phyloP scores from a whole-genome alignment of 2,797 vertebrate genomes.

The Muscicapa striata region DNA sequence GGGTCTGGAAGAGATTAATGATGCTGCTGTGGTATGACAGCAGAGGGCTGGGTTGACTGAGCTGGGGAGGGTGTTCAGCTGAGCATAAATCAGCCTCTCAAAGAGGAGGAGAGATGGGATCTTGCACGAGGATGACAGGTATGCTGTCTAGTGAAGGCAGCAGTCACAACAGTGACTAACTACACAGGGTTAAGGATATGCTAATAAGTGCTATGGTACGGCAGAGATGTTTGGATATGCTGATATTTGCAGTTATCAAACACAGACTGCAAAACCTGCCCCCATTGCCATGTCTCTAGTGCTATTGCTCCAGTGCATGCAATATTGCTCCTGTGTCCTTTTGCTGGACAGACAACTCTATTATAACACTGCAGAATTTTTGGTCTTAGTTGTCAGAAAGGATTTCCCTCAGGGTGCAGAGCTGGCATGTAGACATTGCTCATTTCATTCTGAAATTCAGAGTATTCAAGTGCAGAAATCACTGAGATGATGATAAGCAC shows the following conservation, averaged over 20 bases:
- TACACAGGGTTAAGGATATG: not conserved
- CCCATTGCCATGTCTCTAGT: fast-evolving
- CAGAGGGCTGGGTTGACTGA: not conserved
- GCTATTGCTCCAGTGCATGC: not conserved
- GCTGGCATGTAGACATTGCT: fast-evolving
- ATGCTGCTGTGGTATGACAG: not conserved
- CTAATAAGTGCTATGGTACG: not conserved
- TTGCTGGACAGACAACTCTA: not conserved
- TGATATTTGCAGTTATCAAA: not conserved
- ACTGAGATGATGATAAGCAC: not conserved
- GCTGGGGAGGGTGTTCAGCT: not conserved
- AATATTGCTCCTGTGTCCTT: not conserved
- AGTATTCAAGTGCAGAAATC: not conserved
- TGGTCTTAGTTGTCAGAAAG: not conserved
- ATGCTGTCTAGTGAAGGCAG: fast-evolving
- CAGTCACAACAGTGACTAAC: not conserved
- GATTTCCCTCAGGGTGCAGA: not conserved
- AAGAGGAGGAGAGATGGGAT: not conserved
- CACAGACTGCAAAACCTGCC: not conserved
- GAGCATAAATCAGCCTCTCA: not conserved
- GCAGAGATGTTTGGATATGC: not conserved
- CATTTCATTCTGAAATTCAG: not conserved
- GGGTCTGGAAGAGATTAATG: not conserved
- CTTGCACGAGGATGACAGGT: not conserved
- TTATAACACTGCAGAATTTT: fast-evolving